Base-by-base conservation (phyloP, 2,113 vertebrate species). In the Rynchops niger region DNA sequence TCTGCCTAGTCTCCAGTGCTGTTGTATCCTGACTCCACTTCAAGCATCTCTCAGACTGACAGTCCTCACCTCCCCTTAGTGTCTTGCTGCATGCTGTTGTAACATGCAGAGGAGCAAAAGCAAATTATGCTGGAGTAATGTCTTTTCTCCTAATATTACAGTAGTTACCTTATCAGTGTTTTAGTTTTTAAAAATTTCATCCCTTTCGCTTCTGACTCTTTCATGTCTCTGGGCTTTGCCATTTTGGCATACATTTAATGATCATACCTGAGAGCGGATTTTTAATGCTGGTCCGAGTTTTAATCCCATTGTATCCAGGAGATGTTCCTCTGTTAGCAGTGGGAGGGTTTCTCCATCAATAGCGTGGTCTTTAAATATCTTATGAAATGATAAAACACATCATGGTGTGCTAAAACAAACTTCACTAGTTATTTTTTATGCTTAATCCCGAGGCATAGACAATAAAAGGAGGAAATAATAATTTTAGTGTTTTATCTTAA, bases 261-360 rank as follows among this genome's bases (percentile, higher is more conserved):
- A 9, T 61, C 87, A 3, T 98, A 99, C 99, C 99, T 99, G 99
- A 49, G 99, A 99, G n/a, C 99, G 99, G 82, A 99, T 99, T 98
- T 99, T 99, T 30, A 99, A 94, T 19, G 99, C 99, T 9, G 99
- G 99, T 49, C 99, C 99, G 0, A 99, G 98, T 89, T 99, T 99
- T 80, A 99, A 97, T 45, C 99, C 99, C 97, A 99, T 97, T 32
- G 99, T 99, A 87, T 99, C 99, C 92, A 99, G 97, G 61, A 99
- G 99, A 95, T 99, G 99, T 56, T 99, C 99, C 91, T 99, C 99
- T 86, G 99, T 99, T 71, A 99, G 98, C 29, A 99, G 98, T 4
- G 99, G 99, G 81, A 99, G 98, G 1, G 99, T 99, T 98, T 99
- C 99, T 80, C 99, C 99, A 70, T 99, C 99, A 84, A 99, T 99